Conservation (phyloP, 2,888 invertebrate species). For the Callinectes sapidus region DNA sequence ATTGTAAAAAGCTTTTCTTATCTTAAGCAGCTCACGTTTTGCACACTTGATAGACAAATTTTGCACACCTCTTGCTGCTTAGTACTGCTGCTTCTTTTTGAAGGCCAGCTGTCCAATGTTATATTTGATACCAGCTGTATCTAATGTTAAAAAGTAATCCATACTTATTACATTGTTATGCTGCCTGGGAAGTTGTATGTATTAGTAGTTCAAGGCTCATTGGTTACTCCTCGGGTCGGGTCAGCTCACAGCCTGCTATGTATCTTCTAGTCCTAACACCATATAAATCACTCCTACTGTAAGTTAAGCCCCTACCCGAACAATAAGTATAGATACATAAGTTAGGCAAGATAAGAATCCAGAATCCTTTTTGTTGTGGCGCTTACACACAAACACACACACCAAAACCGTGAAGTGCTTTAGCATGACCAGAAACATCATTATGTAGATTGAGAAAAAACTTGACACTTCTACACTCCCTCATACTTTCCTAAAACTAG, state of each 20-base stretch:
- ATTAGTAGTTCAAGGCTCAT: conserved; percentile 7
- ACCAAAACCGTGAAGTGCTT: background rate
- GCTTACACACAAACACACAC: background rate
- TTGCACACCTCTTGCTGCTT: conserved; percentile 3
- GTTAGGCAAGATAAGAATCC: background rate
- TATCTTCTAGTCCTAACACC: conserved; percentile 3
- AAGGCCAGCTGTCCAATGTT: background rate
- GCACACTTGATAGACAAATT: conserved; percentile 7
- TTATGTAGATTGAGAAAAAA: background rate
- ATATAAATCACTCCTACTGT: background rate
- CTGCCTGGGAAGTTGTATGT: background rate
- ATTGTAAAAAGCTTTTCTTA: conserved; percentile 3
- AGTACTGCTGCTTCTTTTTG: background rate
- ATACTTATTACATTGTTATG: background rate
- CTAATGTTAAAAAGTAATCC: background rate
- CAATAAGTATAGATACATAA: background rate
- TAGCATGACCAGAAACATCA: conserved; percentile 1
- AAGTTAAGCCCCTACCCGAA: background rate
- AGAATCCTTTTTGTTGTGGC: background rate
- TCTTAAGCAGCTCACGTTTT: conserved; percentile 5
- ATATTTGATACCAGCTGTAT: conserved; percentile 3
- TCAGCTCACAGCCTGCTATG: background rate
- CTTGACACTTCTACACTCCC: background rate
- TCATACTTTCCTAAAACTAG: background rate
- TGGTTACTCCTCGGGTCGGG: background rate